Percentiles rank a stretch among this genome's conserved stretches.
phyloP scores from a whole-genome alignment of 2,888 invertebrate species.

The Ichneumoninae sp. region DNA sequence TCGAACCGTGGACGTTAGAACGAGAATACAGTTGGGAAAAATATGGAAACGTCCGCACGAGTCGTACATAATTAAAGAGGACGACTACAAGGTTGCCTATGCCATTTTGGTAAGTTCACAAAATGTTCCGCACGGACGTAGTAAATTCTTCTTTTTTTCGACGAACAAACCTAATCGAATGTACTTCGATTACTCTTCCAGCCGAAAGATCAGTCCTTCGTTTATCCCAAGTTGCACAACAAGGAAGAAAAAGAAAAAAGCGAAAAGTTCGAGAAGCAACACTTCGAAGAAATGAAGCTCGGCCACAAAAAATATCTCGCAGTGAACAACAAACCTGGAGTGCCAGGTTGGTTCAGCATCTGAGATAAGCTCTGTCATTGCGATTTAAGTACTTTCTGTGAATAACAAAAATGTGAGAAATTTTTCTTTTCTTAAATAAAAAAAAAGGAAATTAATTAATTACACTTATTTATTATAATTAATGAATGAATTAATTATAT shows the following conservation, averaged over 20 bases:
- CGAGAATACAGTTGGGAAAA: conserved; percentile 90
- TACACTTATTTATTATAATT: not conserved
- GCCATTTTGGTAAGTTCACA: conserved; percentile 89
- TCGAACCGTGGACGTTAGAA: conserved; percentile 91
- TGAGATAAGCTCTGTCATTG: not conserved
- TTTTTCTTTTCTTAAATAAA: not conserved
- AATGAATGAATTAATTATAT: not conserved
- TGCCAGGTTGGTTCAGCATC: conserved; percentile 92
- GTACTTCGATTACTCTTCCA: conserved; percentile 83
- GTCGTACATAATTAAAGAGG: conserved; percentile 90
- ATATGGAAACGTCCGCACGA: conserved; percentile 86
- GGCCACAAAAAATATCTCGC: conserved; percentile 87
- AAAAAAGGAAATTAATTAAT: not conserved
- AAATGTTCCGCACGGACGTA: not conserved
- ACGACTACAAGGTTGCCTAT: conserved; percentile 93
- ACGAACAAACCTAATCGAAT: not conserved
- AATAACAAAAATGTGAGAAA: conserved; percentile 39
- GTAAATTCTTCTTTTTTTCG: not conserved
- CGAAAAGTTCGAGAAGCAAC: conserved; percentile 87
- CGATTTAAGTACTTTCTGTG: not conserved
- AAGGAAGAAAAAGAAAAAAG: conserved; percentile 84
- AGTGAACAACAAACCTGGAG: conserved; percentile 89
- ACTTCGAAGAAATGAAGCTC: conserved; percentile 88
- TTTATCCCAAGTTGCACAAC: conserved; percentile 91
- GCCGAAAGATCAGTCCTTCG: conserved; percentile 90